Evolutionary conservation across 2,113 vertebrate species (phyloP).

Genomic region (Amazona vittata): DNA sequence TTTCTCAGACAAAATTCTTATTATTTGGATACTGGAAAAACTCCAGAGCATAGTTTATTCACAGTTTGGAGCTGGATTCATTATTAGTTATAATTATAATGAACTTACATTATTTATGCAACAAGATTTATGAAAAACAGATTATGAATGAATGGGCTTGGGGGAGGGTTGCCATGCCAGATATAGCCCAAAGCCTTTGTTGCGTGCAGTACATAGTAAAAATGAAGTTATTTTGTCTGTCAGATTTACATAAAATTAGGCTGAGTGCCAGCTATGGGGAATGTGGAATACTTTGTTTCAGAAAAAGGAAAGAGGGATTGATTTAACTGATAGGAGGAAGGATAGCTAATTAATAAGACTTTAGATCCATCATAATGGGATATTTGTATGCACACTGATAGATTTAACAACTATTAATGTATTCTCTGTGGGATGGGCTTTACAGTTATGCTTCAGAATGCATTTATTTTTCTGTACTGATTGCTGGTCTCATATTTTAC

Average conservation of each 20-base stretch:
- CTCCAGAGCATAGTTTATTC: constrained; percentile 11
- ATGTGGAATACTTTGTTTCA: constrained; percentile 3
- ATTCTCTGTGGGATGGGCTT: constrained; percentile 8
- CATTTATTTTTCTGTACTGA: neutral
- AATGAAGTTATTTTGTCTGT: constrained; percentile 22
- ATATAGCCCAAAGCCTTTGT: neutral
- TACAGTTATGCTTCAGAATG: neutral
- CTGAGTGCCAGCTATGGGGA: neutral
- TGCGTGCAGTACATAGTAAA: neutral
- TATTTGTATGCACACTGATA: neutral
- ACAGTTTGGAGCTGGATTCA: neutral
- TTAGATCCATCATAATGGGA: neutral
- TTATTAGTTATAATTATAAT: constrained; percentile 54
- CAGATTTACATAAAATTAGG: constrained; percentile 28
- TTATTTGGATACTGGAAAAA: constrained; percentile 2
- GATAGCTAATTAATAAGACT: neutral
- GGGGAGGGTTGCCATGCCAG: neutral
- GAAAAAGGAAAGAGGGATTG: neutral
- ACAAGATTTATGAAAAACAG: constrained; percentile 32
- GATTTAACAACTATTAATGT: neutral
- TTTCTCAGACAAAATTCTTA: constrained; percentile 22
- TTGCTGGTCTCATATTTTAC: neutral
- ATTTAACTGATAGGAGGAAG: constrained; percentile 34
- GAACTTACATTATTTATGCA: constrained; percentile 28
- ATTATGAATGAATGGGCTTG: neutral